Evolutionary conservation across 2,888 invertebrate genomes (phyloP).

Genomic region (Chrysotoxum bicinctum): DNA sequence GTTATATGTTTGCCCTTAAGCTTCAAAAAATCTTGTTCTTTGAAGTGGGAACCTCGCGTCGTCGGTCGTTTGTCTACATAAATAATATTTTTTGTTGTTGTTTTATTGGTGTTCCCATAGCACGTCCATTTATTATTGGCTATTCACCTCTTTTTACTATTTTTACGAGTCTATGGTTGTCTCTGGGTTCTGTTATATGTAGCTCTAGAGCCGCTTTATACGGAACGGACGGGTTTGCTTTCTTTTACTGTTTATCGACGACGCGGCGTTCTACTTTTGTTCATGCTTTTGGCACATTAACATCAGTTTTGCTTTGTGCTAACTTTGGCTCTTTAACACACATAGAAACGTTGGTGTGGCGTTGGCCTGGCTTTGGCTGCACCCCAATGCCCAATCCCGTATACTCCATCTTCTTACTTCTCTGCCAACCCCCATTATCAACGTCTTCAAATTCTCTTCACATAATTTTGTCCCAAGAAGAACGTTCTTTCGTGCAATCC

Average conservation of each 20-base stretch:
- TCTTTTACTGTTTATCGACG: constrained; percentile 59
- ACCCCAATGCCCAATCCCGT: constrained; percentile 27
- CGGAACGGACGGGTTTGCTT: constrained; percentile 46
- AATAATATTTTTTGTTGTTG: neutral
- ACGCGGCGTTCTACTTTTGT: constrained; percentile 70
- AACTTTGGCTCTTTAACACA: constrained; percentile 34
- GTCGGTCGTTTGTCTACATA: neutral
- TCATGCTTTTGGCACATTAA: constrained; percentile 73
- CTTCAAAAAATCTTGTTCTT: neutral
- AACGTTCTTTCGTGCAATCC: constrained; percentile 43
- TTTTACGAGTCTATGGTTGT: constrained; percentile 23
- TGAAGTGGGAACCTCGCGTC: neutral
- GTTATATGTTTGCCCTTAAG: constrained; percentile 1
- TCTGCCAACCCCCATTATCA: constrained; percentile 3
- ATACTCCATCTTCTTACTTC: constrained; percentile 1
- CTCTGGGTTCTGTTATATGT: constrained; percentile 31
- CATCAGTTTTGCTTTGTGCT: constrained; percentile 70
- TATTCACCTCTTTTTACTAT: constrained; percentile 78
- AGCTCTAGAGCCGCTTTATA: constrained; percentile 12
- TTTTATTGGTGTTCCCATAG: constrained; percentile 11
- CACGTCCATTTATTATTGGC: constrained; percentile 80
- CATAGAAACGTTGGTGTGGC: neutral
- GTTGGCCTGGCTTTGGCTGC: neutral
- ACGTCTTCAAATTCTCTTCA: neutral
- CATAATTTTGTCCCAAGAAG: neutral